phyloP scores from a whole-genome alignment of 2,113 vertebrate species.

The Nannobrachium achirus region DNA sequence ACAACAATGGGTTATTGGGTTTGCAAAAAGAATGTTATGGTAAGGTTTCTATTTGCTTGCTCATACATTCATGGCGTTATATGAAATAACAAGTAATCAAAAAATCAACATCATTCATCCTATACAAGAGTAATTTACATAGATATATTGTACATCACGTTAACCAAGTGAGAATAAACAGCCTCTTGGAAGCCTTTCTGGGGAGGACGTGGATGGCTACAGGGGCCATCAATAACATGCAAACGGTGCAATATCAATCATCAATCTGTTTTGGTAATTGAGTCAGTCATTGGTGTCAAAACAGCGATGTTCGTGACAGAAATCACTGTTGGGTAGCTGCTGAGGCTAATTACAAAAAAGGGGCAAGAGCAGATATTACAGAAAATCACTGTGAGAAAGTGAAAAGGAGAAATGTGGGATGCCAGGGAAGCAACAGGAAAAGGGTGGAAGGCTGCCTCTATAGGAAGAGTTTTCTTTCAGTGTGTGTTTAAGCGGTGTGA shows the following conservation, averaged over 20 bases:
- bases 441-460: neutral
- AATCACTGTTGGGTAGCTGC: slow-evolving; percentile 6
- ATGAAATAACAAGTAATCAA: slow-evolving; percentile 44
- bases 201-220: slow-evolving; percentile 29
- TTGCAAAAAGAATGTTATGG: slow-evolving; percentile 10
- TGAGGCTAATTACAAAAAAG: slow-evolving; percentile 16
- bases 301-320: slow-evolving; percentile 18
- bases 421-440: slow-evolving; percentile 11
- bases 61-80: slow-evolving; percentile 57
- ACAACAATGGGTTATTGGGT: neutral
- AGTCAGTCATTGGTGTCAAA: slow-evolving; percentile 55
- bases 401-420: slow-evolving; percentile 29
- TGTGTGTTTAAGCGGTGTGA: slow-evolving; percentile 3
- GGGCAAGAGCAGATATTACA: slow-evolving; percentile 30
- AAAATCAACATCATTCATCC: slow-evolving; percentile 57
- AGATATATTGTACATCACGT: slow-evolving; percentile 61
- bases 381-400: slow-evolving; percentile 24
- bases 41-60: slow-evolving; percentile 44
- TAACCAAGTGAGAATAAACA: slow-evolving; percentile 37
- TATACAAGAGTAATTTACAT: slow-evolving; percentile 72
- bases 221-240: slow-evolving; percentile 65
- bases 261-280: slow-evolving; percentile 52
- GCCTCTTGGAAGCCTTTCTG: slow-evolving; percentile 31
- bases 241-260: slow-evolving; percentile 51
- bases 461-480: neutral